Base-by-base conservation (phyloP, 2,888 invertebrate species). In the Apocheima hispidaria region DNA sequence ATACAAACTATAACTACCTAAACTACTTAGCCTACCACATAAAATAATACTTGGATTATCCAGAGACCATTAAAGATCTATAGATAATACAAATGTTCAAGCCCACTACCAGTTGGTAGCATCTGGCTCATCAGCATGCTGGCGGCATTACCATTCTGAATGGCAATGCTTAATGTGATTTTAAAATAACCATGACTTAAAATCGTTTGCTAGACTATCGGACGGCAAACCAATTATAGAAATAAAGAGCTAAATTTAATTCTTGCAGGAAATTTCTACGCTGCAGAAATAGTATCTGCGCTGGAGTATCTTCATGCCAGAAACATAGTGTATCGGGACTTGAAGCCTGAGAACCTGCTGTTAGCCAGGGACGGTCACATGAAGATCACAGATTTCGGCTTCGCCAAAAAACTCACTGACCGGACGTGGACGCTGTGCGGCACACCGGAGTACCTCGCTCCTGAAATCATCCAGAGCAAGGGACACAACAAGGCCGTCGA, bases 401-500 rank as follows among this genome's bases (percentile, higher is more conserved):
- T 99, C 84, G 98, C 99, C 43, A 99, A 99, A 89, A 97, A 97
- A 79, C 92, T 99, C 46, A 95, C 96, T 1, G 99, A 99, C 86
- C 95, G 99, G 75, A 99, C 99, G 57, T 99, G 98, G 98, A 99
- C 98, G 0, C 87, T 99, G 46, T 99, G 99, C 83, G 99, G 99
- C 0, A 99, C 99, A 0, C 99, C 99, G 0, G 99, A 99, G 87
- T 99, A 99, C 88, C 93, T 99, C 68, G 99, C 99, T 44, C 98
- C 98, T 12, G 99, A 99, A 92, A 98, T 99, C 70, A 99, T 99
- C 74, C 98, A 98, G 86, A 98, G 98, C 75, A 98, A 98, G 93
- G 99, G 99, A 35, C 99, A 99, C 91, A 99, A 99, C 84, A 98
- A 97, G 84, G 98, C 98, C 6, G 99, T 99, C 0, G 99, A 99